Percentiles rank a stretch among this genome's conserved stretches.
phyloP scores from a whole-genome alignment of 2,888 invertebrate species.

The Elysia crispata region DNA sequence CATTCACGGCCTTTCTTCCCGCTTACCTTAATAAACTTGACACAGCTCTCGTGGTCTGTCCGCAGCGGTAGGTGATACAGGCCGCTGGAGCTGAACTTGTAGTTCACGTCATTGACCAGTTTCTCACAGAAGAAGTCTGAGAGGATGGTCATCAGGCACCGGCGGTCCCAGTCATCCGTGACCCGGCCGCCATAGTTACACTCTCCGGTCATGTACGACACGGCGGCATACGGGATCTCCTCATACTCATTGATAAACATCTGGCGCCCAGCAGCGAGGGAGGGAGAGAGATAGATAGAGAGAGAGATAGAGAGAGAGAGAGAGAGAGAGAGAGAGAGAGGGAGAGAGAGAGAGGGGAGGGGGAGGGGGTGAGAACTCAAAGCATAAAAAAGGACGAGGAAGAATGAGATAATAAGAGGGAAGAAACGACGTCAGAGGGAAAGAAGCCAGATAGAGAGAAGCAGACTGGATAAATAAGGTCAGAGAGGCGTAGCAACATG shows the following conservation, averaged over 20 bases:
- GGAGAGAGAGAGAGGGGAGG: background rate
- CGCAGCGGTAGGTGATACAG: conserved; percentile 85
- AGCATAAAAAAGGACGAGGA: background rate
- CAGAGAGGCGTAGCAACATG: too few species aligned
- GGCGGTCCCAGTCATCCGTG: conserved; percentile 96
- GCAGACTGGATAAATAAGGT: too few species aligned
- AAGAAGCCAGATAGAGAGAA: too few species aligned
- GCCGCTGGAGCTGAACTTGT: conserved; percentile 83
- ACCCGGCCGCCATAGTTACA: conserved; percentile 98
- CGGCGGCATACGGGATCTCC: conserved; percentile 89
- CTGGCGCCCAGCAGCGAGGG: conserved; percentile 78
- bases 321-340: background rate
- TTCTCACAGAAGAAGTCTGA: conserved; percentile 86
- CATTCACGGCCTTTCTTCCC: too few species aligned
- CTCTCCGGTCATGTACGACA: conserved; percentile 91
- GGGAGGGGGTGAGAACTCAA: background rate
- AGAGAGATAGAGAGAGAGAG: background rate
- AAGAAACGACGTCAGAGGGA: too few species aligned
- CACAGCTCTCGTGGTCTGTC: conserved; percentile 84
- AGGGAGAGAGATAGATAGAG: too few species aligned
- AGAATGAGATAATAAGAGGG: too few species aligned
- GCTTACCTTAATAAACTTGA: conserved; percentile 84
- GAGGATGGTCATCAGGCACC: conserved; percentile 90
- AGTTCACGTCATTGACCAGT: conserved; percentile 83
- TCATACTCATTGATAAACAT: conserved; percentile 93